A percentile compares a stretch with the other conserved stretches of the same genome.
phyloP scores from a whole-genome alignment of 2,797 vertebrate species.

The Anguilla obscura region DNA sequence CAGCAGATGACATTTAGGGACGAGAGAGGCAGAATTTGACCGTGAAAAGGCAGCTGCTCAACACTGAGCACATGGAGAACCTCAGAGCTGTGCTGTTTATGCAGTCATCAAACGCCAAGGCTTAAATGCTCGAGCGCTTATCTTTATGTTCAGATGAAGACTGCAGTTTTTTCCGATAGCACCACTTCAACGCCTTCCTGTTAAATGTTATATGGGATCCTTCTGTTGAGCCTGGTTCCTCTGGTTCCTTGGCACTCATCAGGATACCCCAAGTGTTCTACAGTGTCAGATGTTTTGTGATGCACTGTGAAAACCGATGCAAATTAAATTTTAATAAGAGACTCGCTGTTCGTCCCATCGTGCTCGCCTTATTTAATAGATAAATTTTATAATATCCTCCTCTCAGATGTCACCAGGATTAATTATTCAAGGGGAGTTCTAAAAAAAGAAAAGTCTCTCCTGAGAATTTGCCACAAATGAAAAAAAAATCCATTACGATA shows the following conservation, averaged over 20 bases:
- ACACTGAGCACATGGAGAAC: background rate
- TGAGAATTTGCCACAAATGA: background rate
- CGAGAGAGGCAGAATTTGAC: background rate
- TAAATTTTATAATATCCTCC: background rate
- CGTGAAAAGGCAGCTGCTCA: background rate
- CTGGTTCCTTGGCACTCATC: background rate
- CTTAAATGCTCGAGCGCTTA: background rate
- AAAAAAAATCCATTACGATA: background rate
- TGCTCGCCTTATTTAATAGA: background rate
- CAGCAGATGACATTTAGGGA: background rate
- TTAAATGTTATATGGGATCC: background rate
- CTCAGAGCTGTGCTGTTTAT: background rate
- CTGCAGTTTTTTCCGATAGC: background rate
- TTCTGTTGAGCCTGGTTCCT: background rate
- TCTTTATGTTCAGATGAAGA: constrained; percentile 3
- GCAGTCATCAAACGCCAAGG: background rate
- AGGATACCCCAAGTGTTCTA: background rate
- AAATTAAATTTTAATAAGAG: background rate
- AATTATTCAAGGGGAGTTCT: background rate
- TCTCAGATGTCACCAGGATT: background rate
- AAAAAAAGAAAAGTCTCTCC: background rate
- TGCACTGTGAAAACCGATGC: background rate
- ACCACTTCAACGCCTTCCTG: background rate
- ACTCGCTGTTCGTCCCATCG: background rate
- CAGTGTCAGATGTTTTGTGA: background rate